Base-by-base conservation (phyloP, 1,140 invertebrate genomes). In the Augochlora pura region DNA sequence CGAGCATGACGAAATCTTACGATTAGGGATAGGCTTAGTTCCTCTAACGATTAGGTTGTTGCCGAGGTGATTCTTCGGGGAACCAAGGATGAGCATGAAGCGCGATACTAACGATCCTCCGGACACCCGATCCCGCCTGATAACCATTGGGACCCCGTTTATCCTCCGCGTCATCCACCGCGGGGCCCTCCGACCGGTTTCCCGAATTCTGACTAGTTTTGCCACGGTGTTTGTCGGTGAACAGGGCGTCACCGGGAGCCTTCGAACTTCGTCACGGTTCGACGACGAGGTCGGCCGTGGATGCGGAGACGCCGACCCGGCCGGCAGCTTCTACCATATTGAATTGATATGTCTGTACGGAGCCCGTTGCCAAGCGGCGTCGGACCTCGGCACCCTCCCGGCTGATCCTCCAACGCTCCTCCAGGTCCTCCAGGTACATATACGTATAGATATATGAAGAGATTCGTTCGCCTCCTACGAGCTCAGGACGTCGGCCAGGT, bases 331-430 rank as follows among this genome's bases (percentile, higher is more conserved):
- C 68, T 82, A 77, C 71, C 67, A 42, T 83, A 57, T 63, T 46
- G 1, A 69, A 69, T 79, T 87, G 85, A 87, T 87, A 87, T 87
- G 85, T 87, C 71, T 62, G 75, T 84, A 54, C 81, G 67, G 79
- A 82, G 84, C 70, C 54, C 21, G 73, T 72, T 63, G 63, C 32
- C 32, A 32, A 1, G 32, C 32, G 32, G 32, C 32, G 1, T 32
- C 32, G 32, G 32, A 32, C 32, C 32, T 32, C 32, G 32, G 32
- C 32, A 32, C 4, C 32, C 32, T 32, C 32, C 1, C 32, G 4
- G 32, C 32, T 4, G 32, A 32, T 32, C 32, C 32, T 2, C 32
- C 1, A 32, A 32, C 32, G 32, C 32, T 32, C 32, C 32, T 32
- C 32, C 32, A 32, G 32, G 32, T 7, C 60, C 42, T 27, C 77